Evolutionary conservation across 2,888 invertebrate species (phyloP), one percentile per base, ranked within the genome.

Genomic region (Dryocosmus kuriphilus): DNA sequence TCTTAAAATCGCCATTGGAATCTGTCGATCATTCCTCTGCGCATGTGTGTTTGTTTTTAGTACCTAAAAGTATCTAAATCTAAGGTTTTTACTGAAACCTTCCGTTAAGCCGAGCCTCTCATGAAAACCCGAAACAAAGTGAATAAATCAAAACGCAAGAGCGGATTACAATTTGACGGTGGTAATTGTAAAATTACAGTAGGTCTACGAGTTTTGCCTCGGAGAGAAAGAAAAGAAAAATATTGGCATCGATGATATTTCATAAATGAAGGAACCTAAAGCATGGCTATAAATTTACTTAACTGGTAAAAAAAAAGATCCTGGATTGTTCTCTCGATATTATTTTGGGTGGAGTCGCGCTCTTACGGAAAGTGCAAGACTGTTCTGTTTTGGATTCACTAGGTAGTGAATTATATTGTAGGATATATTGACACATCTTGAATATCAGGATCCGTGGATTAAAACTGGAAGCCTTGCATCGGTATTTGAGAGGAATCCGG

Each of bases 401-500:
- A 71, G n/a, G 9, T 71, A 71, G 71, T 71, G 71, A 71, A 71
- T 51, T 57, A 41, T 30, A n/a, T 71, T 71, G 51, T 51, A 30
- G 30, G 30, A 51, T 71, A 71, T 71, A 71, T 71, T 71, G 71
- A 71, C 71, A 71, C 71, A 27, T 71, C 27, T 71, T 71, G 57
- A 24, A 71, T 71, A 71, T 51, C 30, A 71, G 51, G 38, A 81
- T 80, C 46, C 57, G 77, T 77, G 65, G 82, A 89, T 94, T 95
- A 97, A 92, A 97, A 97, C 88, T 96, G 94, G 91, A 96, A 97
- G 86, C 96, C 96, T 84, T 95, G 96, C 93, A 95, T 95, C 30
- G 96, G 96, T 85, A 96, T 79, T 71, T 90, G 89, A 78, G 90
- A 85, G 65, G 90, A 86, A 74, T 91, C 91, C 14, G 90, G 85